Evolutionary conservation across 2,888 invertebrate genomes (phyloP).

Genomic region (Atrina japonica): DNA sequence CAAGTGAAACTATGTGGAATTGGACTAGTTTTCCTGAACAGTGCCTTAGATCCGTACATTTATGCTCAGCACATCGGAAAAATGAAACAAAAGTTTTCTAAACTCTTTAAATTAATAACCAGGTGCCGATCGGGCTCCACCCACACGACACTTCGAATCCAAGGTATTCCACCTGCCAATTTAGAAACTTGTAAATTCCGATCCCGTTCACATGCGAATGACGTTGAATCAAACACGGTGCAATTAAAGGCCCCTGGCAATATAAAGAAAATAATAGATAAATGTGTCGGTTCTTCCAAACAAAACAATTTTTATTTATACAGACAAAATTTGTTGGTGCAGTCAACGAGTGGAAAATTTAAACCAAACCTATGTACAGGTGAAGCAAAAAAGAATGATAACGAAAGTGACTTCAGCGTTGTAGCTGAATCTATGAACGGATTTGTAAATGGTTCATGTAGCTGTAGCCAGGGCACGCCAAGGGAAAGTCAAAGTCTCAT

Average conservation of each 20-base stretch:
- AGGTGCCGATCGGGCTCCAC: constrained; percentile 5
- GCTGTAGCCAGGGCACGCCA: constrained; percentile 27
- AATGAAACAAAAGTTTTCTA: constrained; percentile 58
- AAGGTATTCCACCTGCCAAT: background rate
- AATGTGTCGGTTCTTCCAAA: constrained; percentile 8
- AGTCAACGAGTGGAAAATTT: background rate
- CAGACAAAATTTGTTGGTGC: constrained; percentile 19
- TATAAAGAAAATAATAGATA: constrained; percentile 21
- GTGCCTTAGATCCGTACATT: constrained; percentile 71
- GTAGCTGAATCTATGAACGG: constrained; percentile 22
- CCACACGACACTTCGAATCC: background rate
- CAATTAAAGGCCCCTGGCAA: background rate
- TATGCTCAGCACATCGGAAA: constrained; percentile 67
- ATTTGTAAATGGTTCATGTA: constrained; percentile 24
- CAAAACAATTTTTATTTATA: constrained; percentile 8
- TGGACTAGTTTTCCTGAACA: constrained; percentile 72
- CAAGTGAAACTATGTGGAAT: constrained; percentile 74
- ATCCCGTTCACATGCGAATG: background rate
- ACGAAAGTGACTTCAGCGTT: constrained; percentile 2
- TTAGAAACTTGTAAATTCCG: background rate
- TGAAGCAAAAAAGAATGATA: background rate
- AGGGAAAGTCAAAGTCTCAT: constrained; percentile 4
- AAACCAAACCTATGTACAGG: background rate
- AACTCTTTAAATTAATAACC: constrained; percentile 28
- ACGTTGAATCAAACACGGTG: background rate